A percentile compares a stretch with the other conserved stretches of the same genome.
These are phyloP conservation scores for Cancer borealis DNA, from an alignment of 2,888 invertebrate genomes.

Conservation along the genomic window DNA sequence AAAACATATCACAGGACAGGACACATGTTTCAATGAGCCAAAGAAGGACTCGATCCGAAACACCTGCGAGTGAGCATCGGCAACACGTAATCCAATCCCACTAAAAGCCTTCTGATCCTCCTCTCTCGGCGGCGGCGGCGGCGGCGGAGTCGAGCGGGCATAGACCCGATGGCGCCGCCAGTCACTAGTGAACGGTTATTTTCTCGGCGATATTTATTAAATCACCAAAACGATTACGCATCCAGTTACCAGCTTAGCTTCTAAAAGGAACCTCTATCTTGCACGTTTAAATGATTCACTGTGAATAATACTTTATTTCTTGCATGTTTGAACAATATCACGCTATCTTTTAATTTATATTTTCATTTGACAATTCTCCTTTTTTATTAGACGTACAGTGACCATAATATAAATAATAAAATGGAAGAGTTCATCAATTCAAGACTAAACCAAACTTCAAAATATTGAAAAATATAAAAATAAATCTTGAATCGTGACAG, in stretches of 20 bases:
- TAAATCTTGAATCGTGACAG: too few species aligned
- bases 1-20: not conserved
- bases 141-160: not conserved
- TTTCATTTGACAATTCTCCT: too few species aligned
- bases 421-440: too few species aligned
- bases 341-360: not conserved
- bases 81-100: constrained; percentile 21
- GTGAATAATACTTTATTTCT: too few species aligned
- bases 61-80: constrained; percentile 29
- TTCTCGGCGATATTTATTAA: not conserved
- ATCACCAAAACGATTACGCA: not conserved
- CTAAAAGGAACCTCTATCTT: not conserved
- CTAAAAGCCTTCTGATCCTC: constrained; percentile 6
- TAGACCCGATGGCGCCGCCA: not conserved
- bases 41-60: not conserved
- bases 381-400: too few species aligned
- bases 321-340: not conserved
- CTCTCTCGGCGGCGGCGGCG: not conserved
- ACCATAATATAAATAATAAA: too few species aligned
- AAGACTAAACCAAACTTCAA: too few species aligned
- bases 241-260: not conserved
- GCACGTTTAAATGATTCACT: not conserved
- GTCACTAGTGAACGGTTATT: not conserved
- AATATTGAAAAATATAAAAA: too few species aligned
- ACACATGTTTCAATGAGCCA: constrained; percentile 22